These are phyloP conservation scores for Phoebastria nigripes DNA, from an alignment of 2,797 vertebrate genomes.

Conservation along the genomic window DNA sequence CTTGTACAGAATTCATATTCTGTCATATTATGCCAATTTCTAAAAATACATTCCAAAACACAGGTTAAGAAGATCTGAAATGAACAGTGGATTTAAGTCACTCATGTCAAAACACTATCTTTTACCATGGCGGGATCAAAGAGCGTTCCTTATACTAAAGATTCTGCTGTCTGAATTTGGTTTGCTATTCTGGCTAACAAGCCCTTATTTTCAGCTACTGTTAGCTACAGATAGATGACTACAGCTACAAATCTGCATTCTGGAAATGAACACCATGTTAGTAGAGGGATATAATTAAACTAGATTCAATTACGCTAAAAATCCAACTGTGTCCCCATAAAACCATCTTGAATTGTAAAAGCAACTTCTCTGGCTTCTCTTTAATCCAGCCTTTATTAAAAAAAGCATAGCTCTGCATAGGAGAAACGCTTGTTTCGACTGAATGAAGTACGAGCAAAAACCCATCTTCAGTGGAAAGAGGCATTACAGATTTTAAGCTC, in stretches of 20 bases:
- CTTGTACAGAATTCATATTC: neutral
- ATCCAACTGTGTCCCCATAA: neutral
- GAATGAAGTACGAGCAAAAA: neutral
- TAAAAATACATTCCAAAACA: neutral
- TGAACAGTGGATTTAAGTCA: neutral
- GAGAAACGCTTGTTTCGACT: neutral
- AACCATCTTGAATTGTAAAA: neutral
- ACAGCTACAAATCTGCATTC: neutral
- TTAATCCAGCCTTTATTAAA: neutral
- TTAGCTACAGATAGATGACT: neutral
- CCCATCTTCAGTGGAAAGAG: neutral
- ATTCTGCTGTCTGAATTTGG: neutral
- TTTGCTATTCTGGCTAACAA: neutral
- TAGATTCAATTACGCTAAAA: neutral
- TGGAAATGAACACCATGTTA: neutral
- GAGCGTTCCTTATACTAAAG: neutral
- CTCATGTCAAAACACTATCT: neutral
- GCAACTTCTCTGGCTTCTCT: neutral
- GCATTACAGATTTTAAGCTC: neutral
- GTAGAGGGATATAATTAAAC: neutral
- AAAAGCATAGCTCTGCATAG: neutral
- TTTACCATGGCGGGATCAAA: neutral
- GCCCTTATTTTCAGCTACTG: slow-evolving; percentile 7
- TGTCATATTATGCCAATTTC: neutral
- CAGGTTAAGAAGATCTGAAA: neutral